These are phyloP conservation scores for Clusia tigrina DNA, from an alignment of 2,888 invertebrate genomes.

Conservation along the genomic window DNA sequence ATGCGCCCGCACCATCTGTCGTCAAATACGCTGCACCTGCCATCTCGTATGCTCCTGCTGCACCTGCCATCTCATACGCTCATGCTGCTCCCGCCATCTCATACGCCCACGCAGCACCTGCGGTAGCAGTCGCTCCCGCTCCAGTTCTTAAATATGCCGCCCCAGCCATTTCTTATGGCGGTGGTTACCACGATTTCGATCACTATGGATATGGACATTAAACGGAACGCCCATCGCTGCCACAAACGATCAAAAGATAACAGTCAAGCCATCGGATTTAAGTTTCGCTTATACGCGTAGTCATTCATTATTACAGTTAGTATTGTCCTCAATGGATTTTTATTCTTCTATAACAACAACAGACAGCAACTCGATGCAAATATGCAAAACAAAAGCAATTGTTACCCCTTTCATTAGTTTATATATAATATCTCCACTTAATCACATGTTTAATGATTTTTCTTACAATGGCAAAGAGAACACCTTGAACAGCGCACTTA, in stretches of 20 bases:
- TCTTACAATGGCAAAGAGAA: constrained; percentile 34
- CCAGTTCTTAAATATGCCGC: constrained; percentile 38
- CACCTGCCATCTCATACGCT: constrained; percentile 39
- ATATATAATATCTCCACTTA: constrained; percentile 5
- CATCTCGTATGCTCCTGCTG: constrained; percentile 44
- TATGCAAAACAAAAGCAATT: background rate
- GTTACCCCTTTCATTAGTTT: constrained; percentile 15
- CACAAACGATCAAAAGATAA: constrained; percentile 21
- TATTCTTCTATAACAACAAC: background rate
- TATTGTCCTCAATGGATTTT: background rate
- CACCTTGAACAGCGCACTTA: constrained; percentile 21
- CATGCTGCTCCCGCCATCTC: constrained; percentile 38
- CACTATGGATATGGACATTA: constrained; percentile 41
- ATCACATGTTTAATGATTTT: background rate
- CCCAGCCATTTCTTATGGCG: constrained; percentile 35
- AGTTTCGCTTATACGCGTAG: background rate
- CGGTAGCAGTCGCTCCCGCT: constrained; percentile 46
- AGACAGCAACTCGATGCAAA: constrained; percentile 39
- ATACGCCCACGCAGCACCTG: constrained; percentile 30
- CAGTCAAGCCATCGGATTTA: constrained; percentile 3
- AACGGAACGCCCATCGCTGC: constrained; percentile 6
- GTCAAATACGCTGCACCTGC: constrained; percentile 46
- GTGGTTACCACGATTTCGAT: constrained; percentile 34
- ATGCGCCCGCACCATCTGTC: constrained; percentile 25
- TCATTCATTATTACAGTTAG: constrained; percentile 8